Conservation (phyloP, 2,797 vertebrate genomes). For the Rhincodon typus region DNA sequence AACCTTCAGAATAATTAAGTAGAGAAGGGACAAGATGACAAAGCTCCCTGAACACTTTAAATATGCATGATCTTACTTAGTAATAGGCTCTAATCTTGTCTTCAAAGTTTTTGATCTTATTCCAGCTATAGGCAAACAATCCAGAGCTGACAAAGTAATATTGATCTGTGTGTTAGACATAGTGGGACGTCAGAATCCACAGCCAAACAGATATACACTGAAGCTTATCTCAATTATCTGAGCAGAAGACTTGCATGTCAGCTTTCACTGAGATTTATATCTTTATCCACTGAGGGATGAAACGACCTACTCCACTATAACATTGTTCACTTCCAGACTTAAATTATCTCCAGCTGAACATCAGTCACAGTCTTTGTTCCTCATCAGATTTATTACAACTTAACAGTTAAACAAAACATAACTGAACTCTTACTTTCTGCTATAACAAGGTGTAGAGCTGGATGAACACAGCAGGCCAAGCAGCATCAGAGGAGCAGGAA, state of each 20-base stretch:
- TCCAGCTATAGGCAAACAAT: neutral
- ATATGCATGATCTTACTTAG: too few relatives aligned
- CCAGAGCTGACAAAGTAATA: neutral
- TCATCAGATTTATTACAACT: neutral
- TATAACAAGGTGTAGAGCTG: too few relatives aligned
- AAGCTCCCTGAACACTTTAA: neutral
- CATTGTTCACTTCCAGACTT: neutral
- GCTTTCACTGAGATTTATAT: neutral
- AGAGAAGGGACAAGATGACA: neutral
- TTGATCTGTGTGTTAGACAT: neutral
- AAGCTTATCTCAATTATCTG: constrained; percentile 10
- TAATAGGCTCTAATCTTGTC: neutral
- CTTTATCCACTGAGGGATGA: neutral
- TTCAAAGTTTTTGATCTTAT: constrained; percentile 26
- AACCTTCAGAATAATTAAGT: constrained; percentile 3
- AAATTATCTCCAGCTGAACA: neutral
- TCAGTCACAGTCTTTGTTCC: neutral
- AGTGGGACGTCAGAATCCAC: neutral
- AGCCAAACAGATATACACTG: neutral
- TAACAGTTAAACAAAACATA: neutral
- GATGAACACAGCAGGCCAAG: too few relatives aligned
- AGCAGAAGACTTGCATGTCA: neutral
- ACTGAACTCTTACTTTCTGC: neutral
- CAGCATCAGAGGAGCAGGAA: too few relatives aligned
- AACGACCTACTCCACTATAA: neutral